A percentile compares a stretch with the other conserved stretches of the same genome.
Conservation (phyloP, 2,113 vertebrate species). For the Callorhinus ursinus region DNA sequence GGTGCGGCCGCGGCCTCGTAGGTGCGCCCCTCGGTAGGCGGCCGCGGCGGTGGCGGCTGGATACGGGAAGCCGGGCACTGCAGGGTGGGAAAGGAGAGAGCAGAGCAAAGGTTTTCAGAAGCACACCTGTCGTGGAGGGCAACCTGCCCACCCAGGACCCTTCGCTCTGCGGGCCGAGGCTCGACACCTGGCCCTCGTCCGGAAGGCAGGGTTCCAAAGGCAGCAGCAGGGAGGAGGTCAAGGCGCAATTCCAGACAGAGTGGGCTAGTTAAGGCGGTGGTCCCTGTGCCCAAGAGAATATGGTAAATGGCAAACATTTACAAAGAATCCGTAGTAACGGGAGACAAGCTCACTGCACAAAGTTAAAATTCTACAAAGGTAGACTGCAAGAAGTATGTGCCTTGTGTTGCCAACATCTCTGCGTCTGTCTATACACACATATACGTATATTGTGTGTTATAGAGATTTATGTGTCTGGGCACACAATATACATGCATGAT, state of each 20-base stretch:
- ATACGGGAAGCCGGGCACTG: conserved; percentile 97
- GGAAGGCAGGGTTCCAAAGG: neutral
- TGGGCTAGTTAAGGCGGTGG: neutral
- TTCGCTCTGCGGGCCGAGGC: neutral
- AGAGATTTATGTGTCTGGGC: neutral
- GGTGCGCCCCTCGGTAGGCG: conserved; percentile 95
- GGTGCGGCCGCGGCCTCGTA: conserved; percentile 94
- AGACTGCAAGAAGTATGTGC: neutral
- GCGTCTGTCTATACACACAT: too few species aligned
- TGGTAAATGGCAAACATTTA: neutral
- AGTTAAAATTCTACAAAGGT: neutral
- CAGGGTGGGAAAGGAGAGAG: neutral
- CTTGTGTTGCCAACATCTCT: neutral
- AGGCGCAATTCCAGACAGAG: neutral
- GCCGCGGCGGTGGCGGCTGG: conserved; percentile 94
- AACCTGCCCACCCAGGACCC: neutral
- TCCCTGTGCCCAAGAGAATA: neutral
- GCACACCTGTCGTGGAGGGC: accelerated
- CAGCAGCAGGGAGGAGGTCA: neutral
- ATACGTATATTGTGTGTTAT: neutral
- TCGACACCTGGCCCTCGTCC: neutral
- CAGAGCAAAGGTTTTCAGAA: neutral
- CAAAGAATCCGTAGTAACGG: neutral
- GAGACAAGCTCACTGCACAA: neutral
- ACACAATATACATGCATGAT: too few species aligned